A percentile compares a stretch with the other conserved stretches of the same genome.
These are phyloP conservation scores for Vipera ursinii DNA, from an alignment of 2,797 vertebrate genomes.

Conservation along the genomic window DNA sequence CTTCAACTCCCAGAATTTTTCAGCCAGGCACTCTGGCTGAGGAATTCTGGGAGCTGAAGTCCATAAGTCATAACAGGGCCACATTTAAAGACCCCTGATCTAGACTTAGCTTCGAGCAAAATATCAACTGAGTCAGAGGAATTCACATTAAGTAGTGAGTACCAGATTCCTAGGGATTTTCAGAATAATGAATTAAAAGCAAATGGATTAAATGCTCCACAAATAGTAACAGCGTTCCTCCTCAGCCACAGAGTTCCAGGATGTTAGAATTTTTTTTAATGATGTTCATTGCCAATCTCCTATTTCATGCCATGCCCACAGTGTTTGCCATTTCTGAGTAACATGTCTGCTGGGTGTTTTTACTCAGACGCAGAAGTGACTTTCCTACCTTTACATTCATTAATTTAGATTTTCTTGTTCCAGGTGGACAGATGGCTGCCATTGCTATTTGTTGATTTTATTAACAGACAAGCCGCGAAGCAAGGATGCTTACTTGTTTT, in stretches of 20 bases:
- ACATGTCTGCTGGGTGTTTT: not conserved
- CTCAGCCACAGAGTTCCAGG: not conserved
- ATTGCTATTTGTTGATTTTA: not conserved
- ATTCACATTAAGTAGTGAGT: not conserved
- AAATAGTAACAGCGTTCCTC: not conserved
- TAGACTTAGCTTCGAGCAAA: constrained; percentile 23
- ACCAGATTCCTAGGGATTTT: not conserved
- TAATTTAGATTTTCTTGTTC: not conserved
- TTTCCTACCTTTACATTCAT: not conserved
- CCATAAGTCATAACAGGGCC: too few species aligned
- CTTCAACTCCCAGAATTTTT: too few species aligned
- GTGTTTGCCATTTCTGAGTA: not conserved
- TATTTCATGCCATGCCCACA: not conserved
- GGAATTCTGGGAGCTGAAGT: too few species aligned
- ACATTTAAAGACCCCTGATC: too few species aligned
- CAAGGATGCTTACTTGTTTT: not conserved
- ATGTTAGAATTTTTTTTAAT: not conserved
- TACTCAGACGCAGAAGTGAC: not conserved
- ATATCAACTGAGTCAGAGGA: not conserved
- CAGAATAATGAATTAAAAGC: not conserved
- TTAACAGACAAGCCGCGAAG: not conserved
- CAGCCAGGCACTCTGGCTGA: too few species aligned
- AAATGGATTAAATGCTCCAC: not conserved
- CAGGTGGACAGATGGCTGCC: not conserved
- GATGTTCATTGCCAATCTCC: not conserved